A percentile compares a stretch with the other conserved stretches of the same genome.
These are phyloP conservation scores for Saxidomus purpurata DNA, from an alignment of 1,140 invertebrate species.

Conservation along the genomic window DNA sequence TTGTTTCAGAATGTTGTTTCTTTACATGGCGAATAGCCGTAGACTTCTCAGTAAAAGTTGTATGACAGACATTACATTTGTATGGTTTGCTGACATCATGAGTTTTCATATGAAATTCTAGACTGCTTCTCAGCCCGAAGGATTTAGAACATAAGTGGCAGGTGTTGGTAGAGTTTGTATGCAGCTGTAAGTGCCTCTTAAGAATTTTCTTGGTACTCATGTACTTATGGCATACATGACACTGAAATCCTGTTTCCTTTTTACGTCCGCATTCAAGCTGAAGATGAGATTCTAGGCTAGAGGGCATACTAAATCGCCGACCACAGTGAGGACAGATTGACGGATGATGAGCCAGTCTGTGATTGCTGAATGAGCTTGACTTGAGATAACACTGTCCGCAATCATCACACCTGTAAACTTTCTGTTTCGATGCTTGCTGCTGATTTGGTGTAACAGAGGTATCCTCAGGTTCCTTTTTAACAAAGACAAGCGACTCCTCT, in stretches of 20 bases:
- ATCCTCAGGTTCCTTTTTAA: background rate
- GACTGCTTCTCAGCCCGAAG: constrained; percentile 37
- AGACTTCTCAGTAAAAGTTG: constrained; percentile 52
- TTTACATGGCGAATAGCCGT: constrained; percentile 60
- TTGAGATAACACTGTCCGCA: constrained; percentile 59
- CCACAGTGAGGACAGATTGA: constrained; percentile 62
- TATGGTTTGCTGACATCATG: constrained; percentile 53
- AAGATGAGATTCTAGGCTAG: constrained; percentile 57
- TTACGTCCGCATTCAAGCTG: constrained; percentile 55
- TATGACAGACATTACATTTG: constrained; percentile 45
- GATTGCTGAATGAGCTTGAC: constrained; percentile 60
- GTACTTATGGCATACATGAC: constrained; percentile 57
- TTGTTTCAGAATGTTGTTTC: constrained; percentile 22
- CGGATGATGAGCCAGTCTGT: constrained; percentile 64
- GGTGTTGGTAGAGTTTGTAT: constrained; percentile 18
- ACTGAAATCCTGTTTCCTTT: constrained; percentile 22
- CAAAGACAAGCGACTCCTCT: background rate
- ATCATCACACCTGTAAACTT: constrained; percentile 50
- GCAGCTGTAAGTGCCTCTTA: constrained; percentile 36
- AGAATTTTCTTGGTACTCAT: constrained; percentile 57
- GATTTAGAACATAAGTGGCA: constrained; percentile 51
- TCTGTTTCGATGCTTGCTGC: background rate
- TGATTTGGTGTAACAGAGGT: background rate
- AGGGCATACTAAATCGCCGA: constrained; percentile 52
- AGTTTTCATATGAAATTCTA: constrained; percentile 58